Evolutionary conservation across 2,888 invertebrate genomes (phyloP).

Genomic region (Acronicta psi): DNA sequence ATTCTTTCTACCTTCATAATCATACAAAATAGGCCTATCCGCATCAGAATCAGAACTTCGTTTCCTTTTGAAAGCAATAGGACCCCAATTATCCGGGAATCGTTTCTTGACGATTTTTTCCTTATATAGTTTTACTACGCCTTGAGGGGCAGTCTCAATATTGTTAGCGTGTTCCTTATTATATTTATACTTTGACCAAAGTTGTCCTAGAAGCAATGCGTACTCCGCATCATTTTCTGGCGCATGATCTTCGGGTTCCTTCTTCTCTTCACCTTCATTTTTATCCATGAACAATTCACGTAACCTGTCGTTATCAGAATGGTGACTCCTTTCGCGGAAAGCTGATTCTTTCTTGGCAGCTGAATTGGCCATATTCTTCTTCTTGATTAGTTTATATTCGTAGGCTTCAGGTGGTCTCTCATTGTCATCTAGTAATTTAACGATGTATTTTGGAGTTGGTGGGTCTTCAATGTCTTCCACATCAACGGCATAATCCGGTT

Average conservation of each 20-base stretch:
- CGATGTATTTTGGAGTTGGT: constrained; percentile 75
- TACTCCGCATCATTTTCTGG: constrained; percentile 86
- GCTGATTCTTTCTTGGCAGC: constrained; percentile 76
- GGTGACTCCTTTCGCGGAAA: constrained; percentile 82
- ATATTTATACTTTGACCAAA: constrained; percentile 89
- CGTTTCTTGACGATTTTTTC: constrained; percentile 85
- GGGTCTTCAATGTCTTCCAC: constrained; percentile 78
- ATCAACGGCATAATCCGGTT: constrained; percentile 77
- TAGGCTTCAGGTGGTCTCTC: constrained; percentile 86
- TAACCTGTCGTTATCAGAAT: constrained; percentile 79
- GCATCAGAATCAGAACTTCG: constrained; percentile 78
- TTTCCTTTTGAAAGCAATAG: constrained; percentile 86
- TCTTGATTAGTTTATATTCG: constrained; percentile 88
- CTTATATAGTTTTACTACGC: constrained; percentile 83
- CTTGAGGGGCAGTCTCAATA: constrained; percentile 76
- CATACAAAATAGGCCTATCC: constrained; percentile 65
- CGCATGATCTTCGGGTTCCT: constrained; percentile 67
- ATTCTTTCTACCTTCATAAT: constrained; percentile 73
- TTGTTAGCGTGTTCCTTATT: constrained; percentile 76
- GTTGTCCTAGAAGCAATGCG: constrained; percentile 85
- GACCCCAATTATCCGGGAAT: constrained; percentile 84
- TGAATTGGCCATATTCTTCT: constrained; percentile 75
- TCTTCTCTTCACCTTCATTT: constrained; percentile 73
- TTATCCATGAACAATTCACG: constrained; percentile 80
- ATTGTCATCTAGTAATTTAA: constrained; percentile 77